These are phyloP conservation scores for Leptinotarsa rubiginosa DNA, from an alignment of 2,888 invertebrate species.

Conservation along the genomic window DNA sequence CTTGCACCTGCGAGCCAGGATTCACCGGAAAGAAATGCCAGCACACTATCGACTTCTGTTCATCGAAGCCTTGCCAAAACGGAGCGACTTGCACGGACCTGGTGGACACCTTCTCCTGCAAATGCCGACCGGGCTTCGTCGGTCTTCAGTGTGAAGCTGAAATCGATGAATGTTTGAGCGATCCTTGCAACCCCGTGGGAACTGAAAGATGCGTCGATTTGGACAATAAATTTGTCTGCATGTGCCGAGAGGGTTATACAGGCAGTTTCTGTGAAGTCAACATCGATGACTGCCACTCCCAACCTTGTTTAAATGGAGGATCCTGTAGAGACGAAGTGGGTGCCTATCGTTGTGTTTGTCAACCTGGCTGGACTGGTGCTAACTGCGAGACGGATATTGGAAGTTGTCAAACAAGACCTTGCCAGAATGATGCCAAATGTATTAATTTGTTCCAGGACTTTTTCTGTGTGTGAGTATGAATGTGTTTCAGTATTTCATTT, in stretches of 20 bases:
- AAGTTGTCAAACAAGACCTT: conserved; percentile 86
- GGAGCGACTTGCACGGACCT: conserved; percentile 90
- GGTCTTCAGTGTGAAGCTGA: conserved; percentile 94
- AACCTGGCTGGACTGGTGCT: conserved; percentile 87
- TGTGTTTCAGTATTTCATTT: conserved; percentile 1
- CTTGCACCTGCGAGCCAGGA: conserved; percentile 92
- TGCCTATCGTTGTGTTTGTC: conserved; percentile 84
- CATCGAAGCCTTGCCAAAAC: conserved; percentile 90
- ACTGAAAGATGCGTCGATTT: conserved; percentile 91
- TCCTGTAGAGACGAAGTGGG: conserved; percentile 88
- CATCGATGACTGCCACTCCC: conserved; percentile 86
- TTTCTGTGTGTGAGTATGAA: conserved; percentile 83
- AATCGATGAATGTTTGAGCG: conserved; percentile 91
- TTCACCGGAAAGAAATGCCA: conserved; percentile 94
- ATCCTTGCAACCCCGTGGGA: conserved; percentile 90
- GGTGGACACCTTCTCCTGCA: conserved; percentile 90
- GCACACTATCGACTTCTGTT: conserved; percentile 85
- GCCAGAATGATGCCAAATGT: conserved; percentile 92
- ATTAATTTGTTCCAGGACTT: conserved; percentile 92
- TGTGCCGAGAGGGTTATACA: conserved; percentile 89
- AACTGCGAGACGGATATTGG: conserved; percentile 90
- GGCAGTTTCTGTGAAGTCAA: conserved; percentile 88
- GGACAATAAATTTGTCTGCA: conserved; percentile 88
- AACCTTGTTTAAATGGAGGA: conserved; percentile 91
- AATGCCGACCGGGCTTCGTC: conserved; percentile 92